Base-by-base conservation (phyloP, 2,797 vertebrate genomes). In the Hyperoplus immaculatus region DNA sequence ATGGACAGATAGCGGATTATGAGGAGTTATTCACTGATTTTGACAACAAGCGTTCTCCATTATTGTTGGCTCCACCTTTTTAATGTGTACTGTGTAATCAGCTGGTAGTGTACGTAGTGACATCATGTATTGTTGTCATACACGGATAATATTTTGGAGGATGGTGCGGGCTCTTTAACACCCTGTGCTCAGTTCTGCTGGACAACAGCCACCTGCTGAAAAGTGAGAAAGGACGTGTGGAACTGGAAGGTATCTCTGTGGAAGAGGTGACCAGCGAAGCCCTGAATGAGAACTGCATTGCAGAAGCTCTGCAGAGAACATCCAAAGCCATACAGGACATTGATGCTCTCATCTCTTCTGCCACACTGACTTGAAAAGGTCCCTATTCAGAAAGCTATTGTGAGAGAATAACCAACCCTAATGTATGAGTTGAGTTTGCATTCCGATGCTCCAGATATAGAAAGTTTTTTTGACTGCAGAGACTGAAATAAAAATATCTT, bases 321-420 rank as follows among this genome's bases (percentile, higher is more conserved):
- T 90, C 92, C 38, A 90, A 81, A 88, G 82, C 89, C 78, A 94
- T 95, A 73, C 83, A 85, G 55, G 94, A 95, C 50, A 95, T 95
- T n/a, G 92, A 95, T 47, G 70, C 82, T 14, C 68, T 95, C 9
- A 56, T 95, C 63, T 88, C 89, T 70, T 82, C 80, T 56, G 76
- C 80, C 15, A 53, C 69, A 2, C 69, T 64, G 3, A 86, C 55
- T 3, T 87, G 69, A 91, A 64, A 51, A 21, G 58, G 8, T 12
- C 39, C 8, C 43, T 38, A 9, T 69, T 43, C 10, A 43, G 10
- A 74, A 21, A 61, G 21, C 6, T 41, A 29, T 8, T 69, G 61
- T 16, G 29, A 45, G 51, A 58, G 36, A 36, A 61, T 9, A 21
- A 29, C 29, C 29, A 59, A 45, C 3, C 4, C 2, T 21, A 49